Evolutionary conservation across 1,140 invertebrate species (phyloP).

Genomic region (Sarcophaga bullata): DNA sequence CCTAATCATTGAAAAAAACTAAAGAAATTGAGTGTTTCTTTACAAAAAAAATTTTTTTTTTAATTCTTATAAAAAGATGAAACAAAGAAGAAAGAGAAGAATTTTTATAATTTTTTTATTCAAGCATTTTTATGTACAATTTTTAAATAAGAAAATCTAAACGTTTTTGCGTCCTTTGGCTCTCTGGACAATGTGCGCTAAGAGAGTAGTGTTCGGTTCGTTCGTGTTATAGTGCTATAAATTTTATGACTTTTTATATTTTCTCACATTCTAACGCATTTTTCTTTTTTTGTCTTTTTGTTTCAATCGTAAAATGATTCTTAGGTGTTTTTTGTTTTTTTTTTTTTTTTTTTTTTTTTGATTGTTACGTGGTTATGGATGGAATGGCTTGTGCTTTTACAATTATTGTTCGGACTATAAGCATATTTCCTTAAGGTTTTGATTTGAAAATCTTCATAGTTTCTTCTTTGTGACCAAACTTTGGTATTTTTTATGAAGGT

Average conservation of each 20-base stretch:
- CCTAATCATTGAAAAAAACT: not conserved
- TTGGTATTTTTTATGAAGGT: too few species aligned
- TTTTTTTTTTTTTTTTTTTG: conserved; percentile 20
- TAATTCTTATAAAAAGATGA: too few species aligned
- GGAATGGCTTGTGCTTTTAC: not conserved
- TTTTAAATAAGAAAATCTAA: not conserved
- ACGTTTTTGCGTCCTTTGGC: not conserved
- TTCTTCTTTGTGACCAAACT: too few species aligned
- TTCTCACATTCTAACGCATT: conserved; percentile 55
- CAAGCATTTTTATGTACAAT: too few species aligned
- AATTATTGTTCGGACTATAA: not conserved
- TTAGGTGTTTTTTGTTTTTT: conserved; percentile 41
- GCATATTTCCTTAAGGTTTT: not conserved
- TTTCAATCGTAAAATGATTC: conserved; percentile 65
- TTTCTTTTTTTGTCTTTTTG: conserved; percentile 48
- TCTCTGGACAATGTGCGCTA: not conserved
- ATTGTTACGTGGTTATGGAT: conserved; percentile 4
- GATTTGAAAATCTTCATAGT: too few species aligned
- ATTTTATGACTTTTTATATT: conserved; percentile 65
- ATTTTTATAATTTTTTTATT: too few species aligned
- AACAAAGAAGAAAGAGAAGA: too few species aligned
- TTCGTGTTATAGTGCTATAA: conserved; percentile 6
- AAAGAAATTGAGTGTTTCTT: conserved; percentile 31
- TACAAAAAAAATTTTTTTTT: too few species aligned
- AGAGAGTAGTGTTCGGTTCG: not conserved